These are phyloP conservation scores for Gallinago jamesoni DNA, from an alignment of 2,113 vertebrate species.

Conservation along the genomic window DNA sequence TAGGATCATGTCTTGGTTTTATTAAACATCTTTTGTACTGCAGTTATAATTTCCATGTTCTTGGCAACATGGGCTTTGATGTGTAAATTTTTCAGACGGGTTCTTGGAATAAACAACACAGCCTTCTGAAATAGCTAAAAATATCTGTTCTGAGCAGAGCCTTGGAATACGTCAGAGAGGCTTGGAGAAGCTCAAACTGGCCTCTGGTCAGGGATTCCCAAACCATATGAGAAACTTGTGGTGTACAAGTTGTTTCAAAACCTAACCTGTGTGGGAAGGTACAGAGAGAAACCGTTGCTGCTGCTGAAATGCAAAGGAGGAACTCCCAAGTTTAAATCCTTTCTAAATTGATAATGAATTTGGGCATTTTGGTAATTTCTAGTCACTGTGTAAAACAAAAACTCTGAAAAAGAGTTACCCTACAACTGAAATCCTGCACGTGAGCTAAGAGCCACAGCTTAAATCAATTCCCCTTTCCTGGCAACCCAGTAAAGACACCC, in stretches of 20 bases:
- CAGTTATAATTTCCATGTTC: background rate
- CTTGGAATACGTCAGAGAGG: background rate
- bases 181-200: background rate
- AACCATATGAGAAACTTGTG: background rate
- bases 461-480: background rate
- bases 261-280: background rate
- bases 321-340: background rate
- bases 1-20: background rate
- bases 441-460: background rate
- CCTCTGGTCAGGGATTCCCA: background rate
- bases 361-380: background rate
- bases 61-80: background rate
- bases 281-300: background rate
- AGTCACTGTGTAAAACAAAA: background rate
- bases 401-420: background rate
- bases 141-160: background rate
- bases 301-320: background rate
- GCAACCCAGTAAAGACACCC: background rate
- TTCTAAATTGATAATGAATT: background rate
- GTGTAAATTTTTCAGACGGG: background rate
- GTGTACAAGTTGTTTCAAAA: background rate
- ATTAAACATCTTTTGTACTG: background rate
- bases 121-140: background rate
- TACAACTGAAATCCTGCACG: background rate
- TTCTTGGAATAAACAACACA: slow-evolving; percentile 18